Percentiles rank a stretch among this genome's conserved stretches.
Conservation (phyloP, 2,113 vertebrate genomes). For the Hemiprocne comata region DNA sequence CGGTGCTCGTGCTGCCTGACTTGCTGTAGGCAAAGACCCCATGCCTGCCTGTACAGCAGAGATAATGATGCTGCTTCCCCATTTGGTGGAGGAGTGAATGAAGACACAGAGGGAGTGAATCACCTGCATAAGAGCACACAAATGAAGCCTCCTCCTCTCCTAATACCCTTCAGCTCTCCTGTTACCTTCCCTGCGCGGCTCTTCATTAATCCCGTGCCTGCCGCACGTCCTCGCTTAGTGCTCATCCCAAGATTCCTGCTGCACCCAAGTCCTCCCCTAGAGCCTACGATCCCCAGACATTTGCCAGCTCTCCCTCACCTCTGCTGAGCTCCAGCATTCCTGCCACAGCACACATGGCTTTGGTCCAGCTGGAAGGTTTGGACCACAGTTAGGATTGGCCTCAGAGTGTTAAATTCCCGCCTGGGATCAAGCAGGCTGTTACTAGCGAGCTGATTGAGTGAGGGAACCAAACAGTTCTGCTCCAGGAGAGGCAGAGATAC, state of each 20-base stretch:
- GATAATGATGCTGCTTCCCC: background rate
- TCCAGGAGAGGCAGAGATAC: background rate
- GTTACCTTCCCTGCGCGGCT: background rate
- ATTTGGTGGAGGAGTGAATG: background rate
- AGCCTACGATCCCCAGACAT: background rate
- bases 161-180: background rate
- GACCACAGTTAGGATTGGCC: background rate
- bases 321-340: background rate
- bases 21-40: background rate
- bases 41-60: background rate
- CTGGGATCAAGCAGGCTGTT: background rate
- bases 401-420: background rate
- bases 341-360: background rate
- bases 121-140: background rate
- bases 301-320: background rate
- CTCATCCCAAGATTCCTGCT: background rate
- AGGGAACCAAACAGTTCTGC: background rate
- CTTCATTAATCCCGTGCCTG: background rate
- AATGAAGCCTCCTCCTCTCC: background rate
- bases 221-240: background rate
- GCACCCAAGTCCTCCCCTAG: background rate
- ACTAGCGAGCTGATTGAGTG: background rate
- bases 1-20: accelerated
- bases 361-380: background rate
- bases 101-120: background rate